Conservation (phyloP, 2,113 vertebrate genomes). For the Muntiacus muntjak region DNA sequence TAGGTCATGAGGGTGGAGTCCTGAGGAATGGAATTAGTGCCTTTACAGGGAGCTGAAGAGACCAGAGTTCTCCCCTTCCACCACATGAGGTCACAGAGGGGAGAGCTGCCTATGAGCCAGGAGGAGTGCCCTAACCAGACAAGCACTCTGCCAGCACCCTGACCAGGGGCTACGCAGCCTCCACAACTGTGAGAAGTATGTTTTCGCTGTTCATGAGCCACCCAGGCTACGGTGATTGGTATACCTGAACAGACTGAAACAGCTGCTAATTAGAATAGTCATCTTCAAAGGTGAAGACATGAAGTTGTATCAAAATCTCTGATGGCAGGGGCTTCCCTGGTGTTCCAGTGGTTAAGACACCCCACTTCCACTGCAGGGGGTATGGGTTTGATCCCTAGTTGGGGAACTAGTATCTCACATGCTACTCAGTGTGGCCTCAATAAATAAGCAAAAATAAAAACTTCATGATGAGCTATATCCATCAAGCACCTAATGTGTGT, state of each 20-base stretch:
- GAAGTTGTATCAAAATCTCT: not conserved
- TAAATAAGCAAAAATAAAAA: not conserved
- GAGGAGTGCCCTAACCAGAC: not conserved
- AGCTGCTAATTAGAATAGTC: not conserved
- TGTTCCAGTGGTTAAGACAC: not conserved
- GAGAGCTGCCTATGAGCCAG: not conserved
- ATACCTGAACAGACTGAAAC: not conserved
- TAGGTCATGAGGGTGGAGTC: not conserved
- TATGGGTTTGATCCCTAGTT: not conserved
- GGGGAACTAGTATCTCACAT: not conserved
- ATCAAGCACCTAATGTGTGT: not conserved
- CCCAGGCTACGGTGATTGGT: not conserved
- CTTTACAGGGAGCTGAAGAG: not conserved
- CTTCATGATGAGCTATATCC: not conserved
- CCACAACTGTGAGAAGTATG: not conserved
- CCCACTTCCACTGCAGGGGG: not conserved
- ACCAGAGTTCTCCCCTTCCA: not conserved
- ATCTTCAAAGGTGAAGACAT: not conserved
- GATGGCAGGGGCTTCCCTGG: not conserved
- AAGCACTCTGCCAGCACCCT: not conserved
- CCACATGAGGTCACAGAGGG: not conserved
- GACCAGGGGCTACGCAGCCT: not conserved
- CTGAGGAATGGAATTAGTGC: not conserved
- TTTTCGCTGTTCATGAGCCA: not conserved
- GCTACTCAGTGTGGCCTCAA: not conserved